These are phyloP conservation scores for Paradoxurus hermaphroditus DNA, from an alignment of 2,113 vertebrate genomes.

Conservation along the genomic window DNA sequence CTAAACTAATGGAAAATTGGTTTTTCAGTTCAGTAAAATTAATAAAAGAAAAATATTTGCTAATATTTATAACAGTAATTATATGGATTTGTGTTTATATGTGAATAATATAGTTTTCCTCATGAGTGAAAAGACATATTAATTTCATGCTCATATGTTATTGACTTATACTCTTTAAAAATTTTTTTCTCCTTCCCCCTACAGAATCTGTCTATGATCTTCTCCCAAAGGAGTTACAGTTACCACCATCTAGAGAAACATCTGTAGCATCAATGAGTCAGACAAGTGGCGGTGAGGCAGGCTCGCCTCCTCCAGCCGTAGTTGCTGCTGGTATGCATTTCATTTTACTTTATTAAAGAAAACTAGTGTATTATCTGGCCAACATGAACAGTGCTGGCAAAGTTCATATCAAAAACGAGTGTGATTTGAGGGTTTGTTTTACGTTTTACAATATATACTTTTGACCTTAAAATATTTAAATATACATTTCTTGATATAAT, in stretches of 20 bases:
- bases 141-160: constrained; percentile 33
- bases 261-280: constrained; percentile 95
- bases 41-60: constrained; percentile 35
- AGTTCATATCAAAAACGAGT: constrained; percentile 70
- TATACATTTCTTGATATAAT: not conserved
- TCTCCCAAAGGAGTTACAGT: constrained; percentile 96
- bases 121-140: not conserved
- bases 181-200: not conserved
- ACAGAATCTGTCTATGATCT: constrained; percentile 98
- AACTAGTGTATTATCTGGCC: constrained; percentile 72
- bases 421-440: constrained; percentile 76
- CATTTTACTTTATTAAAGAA: constrained; percentile 67
- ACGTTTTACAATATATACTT: constrained; percentile 27
- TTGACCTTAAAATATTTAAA: not conserved
- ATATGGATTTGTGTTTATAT: not conserved
- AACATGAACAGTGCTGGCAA: constrained; percentile 89
- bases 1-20: constrained; percentile 19
- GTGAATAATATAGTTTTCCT: constrained; percentile 28
- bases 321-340: constrained; percentile 94
- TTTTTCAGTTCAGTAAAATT: constrained; percentile 33
- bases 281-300: constrained; percentile 96
- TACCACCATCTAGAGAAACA: constrained; percentile 90
- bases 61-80: not conserved
- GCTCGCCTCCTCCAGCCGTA: constrained; percentile 91
- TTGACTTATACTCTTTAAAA: not conserved